Conservation (phyloP, 2,888 invertebrate species). For the Tetramorium bicarinatum region DNA sequence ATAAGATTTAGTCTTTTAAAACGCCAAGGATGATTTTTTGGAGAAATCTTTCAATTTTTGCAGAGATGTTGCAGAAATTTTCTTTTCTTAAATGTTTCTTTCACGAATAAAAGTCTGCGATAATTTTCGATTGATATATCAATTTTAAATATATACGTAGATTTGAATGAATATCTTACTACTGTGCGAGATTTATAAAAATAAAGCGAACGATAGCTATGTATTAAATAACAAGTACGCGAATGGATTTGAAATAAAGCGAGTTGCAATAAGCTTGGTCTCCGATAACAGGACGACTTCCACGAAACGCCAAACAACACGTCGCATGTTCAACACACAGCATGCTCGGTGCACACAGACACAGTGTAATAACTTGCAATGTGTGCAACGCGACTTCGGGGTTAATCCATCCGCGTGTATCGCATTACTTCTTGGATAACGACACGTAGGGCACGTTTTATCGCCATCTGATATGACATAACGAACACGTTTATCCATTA, state of each 20-base stretch:
- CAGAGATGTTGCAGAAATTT: not conserved
- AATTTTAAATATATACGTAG: not conserved
- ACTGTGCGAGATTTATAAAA: not conserved
- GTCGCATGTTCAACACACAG: conserved; percentile 45
- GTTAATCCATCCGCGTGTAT: conserved; percentile 54
- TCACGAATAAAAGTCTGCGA: not conserved
- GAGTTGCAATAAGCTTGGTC: conserved; percentile 35
- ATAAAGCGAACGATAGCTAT: conserved; percentile 19
- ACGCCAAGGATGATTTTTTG: not conserved
- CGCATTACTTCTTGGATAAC: conserved; percentile 41
- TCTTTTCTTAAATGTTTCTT: not conserved
- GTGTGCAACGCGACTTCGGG: conserved; percentile 59
- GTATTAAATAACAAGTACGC: conserved; percentile 40
- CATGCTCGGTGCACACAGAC: conserved; percentile 26
- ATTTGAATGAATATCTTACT: not conserved
- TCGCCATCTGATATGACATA: conserved; percentile 10
- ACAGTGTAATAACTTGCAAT: conserved; percentile 51
- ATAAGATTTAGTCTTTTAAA: not conserved
- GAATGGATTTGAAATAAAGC: conserved; percentile 43
- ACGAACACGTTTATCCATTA: not conserved
- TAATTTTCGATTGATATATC: not conserved
- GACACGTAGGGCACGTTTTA: conserved; percentile 31
- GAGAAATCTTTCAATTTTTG: not conserved
- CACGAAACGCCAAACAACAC: conserved; percentile 56
- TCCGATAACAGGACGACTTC: conserved; percentile 51